Percentiles rank a stretch among this genome's conserved stretches.
Conservation (phyloP, 2,888 invertebrate genomes). For the Drosophila parthenogenetica region DNA sequence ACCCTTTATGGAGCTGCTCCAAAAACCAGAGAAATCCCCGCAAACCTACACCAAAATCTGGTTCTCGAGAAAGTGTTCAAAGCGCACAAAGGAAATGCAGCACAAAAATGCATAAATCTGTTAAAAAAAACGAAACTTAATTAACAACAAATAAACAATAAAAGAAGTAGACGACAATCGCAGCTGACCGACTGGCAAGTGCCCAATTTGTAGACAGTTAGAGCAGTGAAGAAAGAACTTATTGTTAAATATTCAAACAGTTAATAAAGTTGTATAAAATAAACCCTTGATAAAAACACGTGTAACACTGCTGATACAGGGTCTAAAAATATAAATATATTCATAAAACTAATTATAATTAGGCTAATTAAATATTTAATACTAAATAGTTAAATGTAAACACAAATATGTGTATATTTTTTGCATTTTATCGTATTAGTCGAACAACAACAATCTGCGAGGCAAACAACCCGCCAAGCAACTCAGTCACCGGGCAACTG, state of each 20-base stretch:
- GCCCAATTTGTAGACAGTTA: neutral
- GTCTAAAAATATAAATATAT: slow-evolving; percentile 18
- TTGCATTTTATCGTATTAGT: slow-evolving; percentile 39
- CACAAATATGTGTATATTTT: slow-evolving; percentile 7
- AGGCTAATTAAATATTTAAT: slow-evolving; percentile 55
- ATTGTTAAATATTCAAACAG: neutral
- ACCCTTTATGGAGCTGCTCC: slow-evolving; percentile 17
- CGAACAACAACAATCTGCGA: slow-evolving; percentile 10
- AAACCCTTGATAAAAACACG: slow-evolving; percentile 1
- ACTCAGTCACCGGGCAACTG: slow-evolving; percentile 15
- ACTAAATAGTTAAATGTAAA: slow-evolving; percentile 38
- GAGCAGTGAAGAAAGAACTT: neutral
- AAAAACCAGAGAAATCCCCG: neutral
- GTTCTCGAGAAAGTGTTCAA: slow-evolving; percentile 22
- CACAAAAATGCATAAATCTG: slow-evolving; percentile 21
- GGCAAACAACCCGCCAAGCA: slow-evolving; percentile 17
- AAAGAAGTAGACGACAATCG: neutral
- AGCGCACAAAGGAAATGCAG: neutral
- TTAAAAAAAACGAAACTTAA: neutral
- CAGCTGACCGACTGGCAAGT: neutral
- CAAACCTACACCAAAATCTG: neutral
- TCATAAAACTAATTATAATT: slow-evolving; percentile 48
- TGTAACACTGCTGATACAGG: neutral
- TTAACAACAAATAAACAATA: neutral
- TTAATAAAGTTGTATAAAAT: neutral